These are phyloP conservation scores for Tachina lurida DNA, from an alignment of 2,888 invertebrate species.

Conservation along the genomic window DNA sequence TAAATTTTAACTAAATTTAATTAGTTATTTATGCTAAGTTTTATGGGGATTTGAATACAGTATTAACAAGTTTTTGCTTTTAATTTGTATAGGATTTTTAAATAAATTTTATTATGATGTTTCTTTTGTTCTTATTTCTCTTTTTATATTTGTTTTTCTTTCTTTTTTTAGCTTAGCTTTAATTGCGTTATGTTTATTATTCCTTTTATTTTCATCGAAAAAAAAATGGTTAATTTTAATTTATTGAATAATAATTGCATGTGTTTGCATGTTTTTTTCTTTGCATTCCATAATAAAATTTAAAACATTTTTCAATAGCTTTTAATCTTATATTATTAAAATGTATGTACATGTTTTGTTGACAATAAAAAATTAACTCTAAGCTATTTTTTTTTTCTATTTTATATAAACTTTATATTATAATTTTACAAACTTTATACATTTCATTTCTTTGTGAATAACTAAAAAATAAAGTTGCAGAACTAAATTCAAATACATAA, in stretches of 20 bases:
- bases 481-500: constrained; percentile 7
- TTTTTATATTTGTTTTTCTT: constrained; percentile 63
- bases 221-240: constrained; percentile 75
- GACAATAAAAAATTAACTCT: constrained; percentile 50
- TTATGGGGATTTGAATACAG: constrained; percentile 64
- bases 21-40: constrained; percentile 69
- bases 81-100: constrained; percentile 61
- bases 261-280: constrained; percentile 46
- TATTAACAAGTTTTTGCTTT: constrained; percentile 67
- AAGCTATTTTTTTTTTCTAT: constrained; percentile 7
- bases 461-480: background rate
- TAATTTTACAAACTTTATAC: constrained; percentile 63
- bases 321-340: constrained; percentile 66
- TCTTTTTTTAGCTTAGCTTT: constrained; percentile 54
- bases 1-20: constrained; percentile 75
- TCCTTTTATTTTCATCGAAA: constrained; percentile 60
- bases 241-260: constrained; percentile 81
- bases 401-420: constrained; percentile 30
- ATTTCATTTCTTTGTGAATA: constrained; percentile 49
- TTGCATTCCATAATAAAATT: constrained; percentile 56
- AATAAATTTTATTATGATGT: constrained; percentile 53
- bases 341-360: constrained; percentile 58
- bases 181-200: constrained; percentile 30
- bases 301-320: constrained; percentile 59
- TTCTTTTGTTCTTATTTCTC: constrained; percentile 63